Evolutionary conservation across 2,888 invertebrate genomes (phyloP), one percentile per base, ranked within the genome.

Genomic region (Polia nebulosa): DNA sequence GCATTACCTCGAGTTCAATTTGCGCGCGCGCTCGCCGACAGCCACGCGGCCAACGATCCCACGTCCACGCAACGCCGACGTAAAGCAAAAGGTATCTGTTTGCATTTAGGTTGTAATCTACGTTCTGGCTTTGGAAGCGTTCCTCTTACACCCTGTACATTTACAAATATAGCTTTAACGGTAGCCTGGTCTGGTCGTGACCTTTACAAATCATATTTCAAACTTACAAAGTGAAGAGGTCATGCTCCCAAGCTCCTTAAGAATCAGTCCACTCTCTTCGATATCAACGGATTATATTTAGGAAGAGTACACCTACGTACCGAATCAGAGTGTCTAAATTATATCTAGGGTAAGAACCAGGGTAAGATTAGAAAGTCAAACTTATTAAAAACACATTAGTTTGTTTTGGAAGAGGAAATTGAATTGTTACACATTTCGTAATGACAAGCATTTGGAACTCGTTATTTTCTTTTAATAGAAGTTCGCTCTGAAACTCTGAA

Each of bases 401-500:
- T 34, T n/a, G n/a, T n/a, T 65, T 74, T 53, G 0, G 1, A 22
- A 72, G 25, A 44, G 25, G 17, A n/a, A 72, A 52, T 56, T 55
- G 45, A 29, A 58, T 51, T 55, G 59, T 67, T 41, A 34, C 59
- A 63, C 49, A 73, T 60, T 62, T 71, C 66, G 41, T 65, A 68
- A 58, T 41, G 52, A 56, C 63, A 78, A 69, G 55, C 63, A 68
- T 70, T 67, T 75, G 64, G 69, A 61, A 62, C 75, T 71, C 61
- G 60, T 64, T 62, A 47, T 71, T 75, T 77, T 77, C 80, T 78
- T 78, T 72, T 62, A 63, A 81, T 78, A 80, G 68, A 64, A 79
- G 51, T 36, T 53, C 29, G 20, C 25, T 58, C 53, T 64, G 56
- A 63, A 56, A 34, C 27, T 41, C 49, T 44, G 49, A 64, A 58